These are phyloP conservation scores for Lycaon pictus DNA, from an alignment of 2,113 vertebrate species.

Conservation along the genomic window DNA sequence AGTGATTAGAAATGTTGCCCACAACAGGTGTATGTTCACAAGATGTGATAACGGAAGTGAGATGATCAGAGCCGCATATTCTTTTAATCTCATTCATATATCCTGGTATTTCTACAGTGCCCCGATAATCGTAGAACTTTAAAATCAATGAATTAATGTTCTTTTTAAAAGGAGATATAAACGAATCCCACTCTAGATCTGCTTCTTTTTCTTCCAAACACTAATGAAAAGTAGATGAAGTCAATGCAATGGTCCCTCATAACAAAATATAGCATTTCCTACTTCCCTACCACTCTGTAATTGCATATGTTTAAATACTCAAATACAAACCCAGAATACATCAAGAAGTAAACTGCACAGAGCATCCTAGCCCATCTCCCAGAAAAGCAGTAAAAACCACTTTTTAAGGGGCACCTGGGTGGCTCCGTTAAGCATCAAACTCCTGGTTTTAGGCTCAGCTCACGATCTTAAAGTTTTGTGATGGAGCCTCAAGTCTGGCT, in stretches of 20 bases:
- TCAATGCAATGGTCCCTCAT: background rate
- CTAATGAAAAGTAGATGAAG: background rate
- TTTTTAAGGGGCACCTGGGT: background rate
- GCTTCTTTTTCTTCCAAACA: background rate
- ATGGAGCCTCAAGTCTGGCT: background rate
- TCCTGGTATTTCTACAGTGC: background rate
- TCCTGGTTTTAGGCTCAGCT: background rate
- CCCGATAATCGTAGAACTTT: background rate
- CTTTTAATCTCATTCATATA: background rate
- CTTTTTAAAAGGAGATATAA: background rate
- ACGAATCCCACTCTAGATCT: background rate
- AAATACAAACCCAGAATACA: background rate
- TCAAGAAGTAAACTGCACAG: background rate
- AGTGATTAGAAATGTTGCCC: background rate
- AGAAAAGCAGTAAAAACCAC: background rate
- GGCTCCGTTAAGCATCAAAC: background rate
- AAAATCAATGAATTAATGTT: background rate
- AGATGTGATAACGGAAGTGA: background rate
- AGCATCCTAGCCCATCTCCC: background rate
- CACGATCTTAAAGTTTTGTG: background rate
- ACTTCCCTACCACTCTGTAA: background rate
- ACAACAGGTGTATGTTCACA: background rate
- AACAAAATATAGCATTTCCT: background rate
- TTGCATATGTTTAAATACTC: background rate
- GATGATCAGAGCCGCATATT: background rate